Conservation (phyloP, 1,140 invertebrate genomes). For the Thaumetopoea pityocampa region DNA sequence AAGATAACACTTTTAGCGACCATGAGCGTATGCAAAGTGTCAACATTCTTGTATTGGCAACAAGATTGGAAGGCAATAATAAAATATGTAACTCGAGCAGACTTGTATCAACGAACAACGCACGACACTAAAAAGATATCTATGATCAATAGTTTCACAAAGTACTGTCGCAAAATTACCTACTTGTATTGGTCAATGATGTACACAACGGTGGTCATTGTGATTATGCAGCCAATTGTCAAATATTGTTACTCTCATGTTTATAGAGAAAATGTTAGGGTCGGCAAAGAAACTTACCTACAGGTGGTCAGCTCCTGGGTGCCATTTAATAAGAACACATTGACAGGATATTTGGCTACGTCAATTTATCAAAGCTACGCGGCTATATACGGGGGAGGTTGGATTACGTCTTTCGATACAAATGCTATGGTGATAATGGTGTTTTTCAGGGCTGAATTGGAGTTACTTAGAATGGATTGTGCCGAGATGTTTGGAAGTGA, state of each 20-base stretch:
- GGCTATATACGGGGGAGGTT: slow-evolving; percentile 32
- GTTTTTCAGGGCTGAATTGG: slow-evolving; percentile 43
- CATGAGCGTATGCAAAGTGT: slow-evolving; percentile 49
- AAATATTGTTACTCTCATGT: slow-evolving; percentile 36
- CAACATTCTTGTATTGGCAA: slow-evolving; percentile 49
- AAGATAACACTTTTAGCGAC: slow-evolving; percentile 58
- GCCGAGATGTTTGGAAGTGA: slow-evolving; percentile 31
- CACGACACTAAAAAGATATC: slow-evolving; percentile 20
- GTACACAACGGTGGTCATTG: slow-evolving; percentile 52
- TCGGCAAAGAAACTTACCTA: slow-evolving; percentile 34
- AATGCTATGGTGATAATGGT: slow-evolving; percentile 43
- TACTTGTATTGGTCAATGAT: slow-evolving; percentile 52
- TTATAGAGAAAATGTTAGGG: slow-evolving; percentile 44
- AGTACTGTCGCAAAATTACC: slow-evolving; percentile 54
- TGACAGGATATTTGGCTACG: slow-evolving; percentile 31
- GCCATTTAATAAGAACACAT: slow-evolving; percentile 38
- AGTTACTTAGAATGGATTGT: slow-evolving; percentile 33
- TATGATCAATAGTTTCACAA: slow-evolving; percentile 41
- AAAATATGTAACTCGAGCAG: slow-evolving; percentile 47
- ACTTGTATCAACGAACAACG: slow-evolving; percentile 33
- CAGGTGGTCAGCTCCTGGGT: slow-evolving; percentile 47
- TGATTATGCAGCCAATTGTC: slow-evolving; percentile 46
- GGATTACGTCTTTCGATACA: slow-evolving; percentile 48
- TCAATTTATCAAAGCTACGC: slow-evolving; percentile 34
- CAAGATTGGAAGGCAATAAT: slow-evolving; percentile 51